Evolutionary conservation across 2,888 invertebrate species (phyloP).

Genomic region (Yponomeuta malinellus): DNA sequence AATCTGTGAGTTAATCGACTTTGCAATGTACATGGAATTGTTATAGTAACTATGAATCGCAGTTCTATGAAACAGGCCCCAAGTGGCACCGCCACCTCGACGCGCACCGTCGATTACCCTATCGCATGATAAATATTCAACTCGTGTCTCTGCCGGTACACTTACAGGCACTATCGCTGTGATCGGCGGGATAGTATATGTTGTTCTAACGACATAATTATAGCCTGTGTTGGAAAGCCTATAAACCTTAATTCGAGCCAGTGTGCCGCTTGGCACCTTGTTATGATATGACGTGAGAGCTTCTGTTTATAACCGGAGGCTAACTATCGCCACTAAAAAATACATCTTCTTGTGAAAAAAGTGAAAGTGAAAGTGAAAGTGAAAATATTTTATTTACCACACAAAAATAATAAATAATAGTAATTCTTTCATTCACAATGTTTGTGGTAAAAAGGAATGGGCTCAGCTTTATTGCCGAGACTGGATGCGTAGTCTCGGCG

Average conservation of each 20-base stretch:
- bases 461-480: too few species aligned
- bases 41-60: too few species aligned
- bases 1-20: too few species aligned
- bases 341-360: too few species aligned
- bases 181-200: slow-evolving; percentile 1
- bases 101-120: not conserved
- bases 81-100: not conserved
- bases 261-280: not conserved
- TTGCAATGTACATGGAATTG: too few species aligned
- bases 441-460: too few species aligned
- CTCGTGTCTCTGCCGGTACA: not conserved
- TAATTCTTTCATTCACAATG: too few species aligned
- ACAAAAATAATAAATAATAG: too few species aligned
- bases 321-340: not conserved
- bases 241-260: not conserved
- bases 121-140: slow-evolving; percentile 10
- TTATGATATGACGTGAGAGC: not conserved
- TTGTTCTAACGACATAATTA: slow-evolving; percentile 11
- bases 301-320: not conserved
- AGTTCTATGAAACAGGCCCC: not conserved
- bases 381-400: too few species aligned
- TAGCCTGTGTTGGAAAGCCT: not conserved
- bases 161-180: not conserved
- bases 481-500: too few species aligned
- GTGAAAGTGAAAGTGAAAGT: too few species aligned